Base-by-base conservation (phyloP, 2,113 vertebrate genomes). In the Bos indicus region DNA sequence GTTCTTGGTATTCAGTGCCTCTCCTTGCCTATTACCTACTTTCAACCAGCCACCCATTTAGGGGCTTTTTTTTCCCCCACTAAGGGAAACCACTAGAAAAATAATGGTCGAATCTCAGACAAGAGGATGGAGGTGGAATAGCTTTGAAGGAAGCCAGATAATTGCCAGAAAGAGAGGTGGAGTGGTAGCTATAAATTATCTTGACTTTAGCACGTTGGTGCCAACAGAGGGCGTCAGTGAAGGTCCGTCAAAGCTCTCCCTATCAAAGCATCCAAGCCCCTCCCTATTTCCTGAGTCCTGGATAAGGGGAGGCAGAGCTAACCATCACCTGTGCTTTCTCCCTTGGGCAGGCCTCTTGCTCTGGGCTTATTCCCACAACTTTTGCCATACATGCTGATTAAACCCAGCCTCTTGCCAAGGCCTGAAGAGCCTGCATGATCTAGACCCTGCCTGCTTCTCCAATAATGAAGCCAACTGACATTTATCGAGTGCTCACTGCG, bases 51-150 rank as follows among this genome's bases (percentile, higher is more conserved):
- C 25, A 59, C 13, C 13, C 15, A 46, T 78, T 9, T 36, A 40
- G 33, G 3, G 2, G 2, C 8, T 67, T 5, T 13, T 11, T 25
- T 25, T 19, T 17, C 1, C 19, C 7, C 15, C 17, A 30, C 10
- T 60, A 54, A 89, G 43, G 33, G 14, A 81, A 6, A 87, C 3
- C 5, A 33, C 21, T 96, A 60, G 30, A 59, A 91, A 96, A 51
- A 90, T 43, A 81, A 83, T 30, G 6, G 71, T 87, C 7, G 36
- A 48, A 52, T 60, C 59, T 62, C 40, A 94, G 43, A 87, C 2
- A 54, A 83, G 17, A 52, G 8, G 17, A 83, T 28, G 3, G 51
- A 30, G 1, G 48, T 60, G 7, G 0, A 7, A 48, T 36, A 90
- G 48, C 43, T 54, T 59, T 26, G 51, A 46, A n/a, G 77, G 15